Evolutionary conservation across 2,888 invertebrate genomes (phyloP).

Genomic region (Unio delphinus): DNA sequence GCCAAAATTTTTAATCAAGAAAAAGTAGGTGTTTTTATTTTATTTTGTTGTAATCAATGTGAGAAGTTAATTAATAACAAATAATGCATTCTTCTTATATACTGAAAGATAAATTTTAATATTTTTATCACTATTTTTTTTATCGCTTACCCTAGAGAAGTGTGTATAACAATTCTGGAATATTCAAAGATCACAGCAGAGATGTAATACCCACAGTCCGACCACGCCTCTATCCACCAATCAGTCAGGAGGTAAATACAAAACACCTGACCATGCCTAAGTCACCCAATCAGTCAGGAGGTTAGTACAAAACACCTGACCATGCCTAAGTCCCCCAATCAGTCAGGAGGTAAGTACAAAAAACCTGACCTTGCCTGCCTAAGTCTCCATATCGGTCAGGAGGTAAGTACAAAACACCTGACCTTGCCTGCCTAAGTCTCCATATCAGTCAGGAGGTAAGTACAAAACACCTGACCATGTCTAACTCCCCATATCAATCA

Average conservation of each 20-base stretch:
- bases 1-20: too few species aligned
- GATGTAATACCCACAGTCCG: constrained; percentile 32
- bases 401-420: constrained; percentile 31
- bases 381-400: constrained; percentile 15
- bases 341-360: constrained; percentile 36
- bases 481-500: constrained; percentile 22
- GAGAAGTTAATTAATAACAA: too few species aligned
- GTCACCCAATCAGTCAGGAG: constrained; percentile 28
- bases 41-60: too few species aligned
- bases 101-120: neutral
- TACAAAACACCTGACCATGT: constrained; percentile 16
- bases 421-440: constrained; percentile 13
- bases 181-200: constrained; percentile 34
- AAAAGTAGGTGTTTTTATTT: too few species aligned
- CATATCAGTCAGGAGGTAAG: too few species aligned
- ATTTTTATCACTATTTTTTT: constrained; percentile 3
- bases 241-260: constrained; percentile 37
- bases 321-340: constrained; percentile 23
- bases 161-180: constrained; percentile 79
- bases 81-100: neutral
- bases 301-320: constrained; percentile 31
- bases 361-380: too few species aligned
- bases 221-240: constrained; percentile 24
- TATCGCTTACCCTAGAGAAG: constrained; percentile 67
- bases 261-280: constrained; percentile 20